phyloP scores from a whole-genome alignment of 2,888 invertebrate species.

The Portevinia maculata region DNA sequence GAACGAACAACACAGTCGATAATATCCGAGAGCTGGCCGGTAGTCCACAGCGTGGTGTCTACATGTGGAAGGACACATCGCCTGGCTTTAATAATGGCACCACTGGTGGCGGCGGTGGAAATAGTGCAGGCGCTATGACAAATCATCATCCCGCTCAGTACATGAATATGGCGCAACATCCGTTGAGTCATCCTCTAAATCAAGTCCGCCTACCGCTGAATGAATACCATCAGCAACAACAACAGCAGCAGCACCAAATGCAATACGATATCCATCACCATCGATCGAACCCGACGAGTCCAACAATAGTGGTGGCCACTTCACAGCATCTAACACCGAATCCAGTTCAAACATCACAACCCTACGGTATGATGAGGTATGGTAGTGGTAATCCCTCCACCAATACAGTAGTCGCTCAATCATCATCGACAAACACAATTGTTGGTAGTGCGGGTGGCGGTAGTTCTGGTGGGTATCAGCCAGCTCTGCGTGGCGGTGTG shows the following conservation, averaged over 20 bases:
- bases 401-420: constrained; percentile 67
- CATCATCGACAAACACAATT: constrained; percentile 72
- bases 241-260: constrained; percentile 82
- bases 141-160: constrained; percentile 80
- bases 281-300: constrained; percentile 90
- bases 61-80: constrained; percentile 91
- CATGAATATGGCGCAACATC: constrained; percentile 78
- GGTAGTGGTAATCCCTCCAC: constrained; percentile 75
- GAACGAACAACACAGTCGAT: constrained; percentile 91
- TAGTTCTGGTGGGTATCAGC: constrained; percentile 84
- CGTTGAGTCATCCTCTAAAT: constrained; percentile 80
- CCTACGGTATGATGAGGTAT: constrained; percentile 80
- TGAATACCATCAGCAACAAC: constrained; percentile 82
- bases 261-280: constrained; percentile 84
- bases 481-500: constrained; percentile 87
- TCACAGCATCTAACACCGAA: constrained; percentile 76
- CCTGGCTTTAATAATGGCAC: constrained; percentile 84
- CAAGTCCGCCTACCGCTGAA: constrained; percentile 77
- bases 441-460: constrained; percentile 70
- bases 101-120: constrained; percentile 76
- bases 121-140: constrained; percentile 81
- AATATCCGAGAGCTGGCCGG: constrained; percentile 95
- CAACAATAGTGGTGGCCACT: constrained; percentile 84
- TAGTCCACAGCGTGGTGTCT: constrained; percentile 92
- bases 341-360: constrained; percentile 78